Conservation (phyloP, 2,113 vertebrate genomes). For the Mystacornis crossleyi region DNA sequence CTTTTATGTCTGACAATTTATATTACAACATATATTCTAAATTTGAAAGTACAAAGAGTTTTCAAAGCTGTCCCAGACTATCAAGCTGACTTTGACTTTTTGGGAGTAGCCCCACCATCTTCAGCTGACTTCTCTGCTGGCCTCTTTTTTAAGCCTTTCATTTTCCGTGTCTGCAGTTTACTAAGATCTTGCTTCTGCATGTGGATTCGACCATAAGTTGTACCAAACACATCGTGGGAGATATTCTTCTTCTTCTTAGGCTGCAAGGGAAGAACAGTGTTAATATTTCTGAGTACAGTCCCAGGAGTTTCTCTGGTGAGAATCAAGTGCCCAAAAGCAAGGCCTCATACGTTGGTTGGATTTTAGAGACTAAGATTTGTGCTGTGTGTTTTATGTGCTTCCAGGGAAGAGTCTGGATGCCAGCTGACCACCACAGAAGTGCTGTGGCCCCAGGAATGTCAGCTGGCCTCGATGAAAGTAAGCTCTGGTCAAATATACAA, state of each 20-base stretch:
- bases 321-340: background rate
- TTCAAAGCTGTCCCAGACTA: background rate
- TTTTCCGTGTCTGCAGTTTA: constrained; percentile 92
- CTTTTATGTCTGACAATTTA: background rate
- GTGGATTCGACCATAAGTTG: constrained; percentile 90
- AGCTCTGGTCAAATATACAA: background rate
- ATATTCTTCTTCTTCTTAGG: constrained; percentile 96
- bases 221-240: constrained; percentile 90
- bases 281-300: background rate
- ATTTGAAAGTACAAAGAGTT: background rate
- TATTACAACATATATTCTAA: background rate
- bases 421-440: background rate
- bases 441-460: background rate
- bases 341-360: background rate
- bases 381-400: background rate
- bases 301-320: background rate
- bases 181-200: constrained; percentile 96
- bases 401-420: background rate
- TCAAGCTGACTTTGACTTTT: constrained; percentile 76
- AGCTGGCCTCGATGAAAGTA: background rate
- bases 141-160: constrained; percentile 94
- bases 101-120: constrained; percentile 55
- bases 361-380: background rate
- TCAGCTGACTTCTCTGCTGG: constrained; percentile 64
- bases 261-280: constrained; percentile 70